phyloP scores from a whole-genome alignment of 1,140 invertebrate genomes.

The Littorina saxatilis region DNA sequence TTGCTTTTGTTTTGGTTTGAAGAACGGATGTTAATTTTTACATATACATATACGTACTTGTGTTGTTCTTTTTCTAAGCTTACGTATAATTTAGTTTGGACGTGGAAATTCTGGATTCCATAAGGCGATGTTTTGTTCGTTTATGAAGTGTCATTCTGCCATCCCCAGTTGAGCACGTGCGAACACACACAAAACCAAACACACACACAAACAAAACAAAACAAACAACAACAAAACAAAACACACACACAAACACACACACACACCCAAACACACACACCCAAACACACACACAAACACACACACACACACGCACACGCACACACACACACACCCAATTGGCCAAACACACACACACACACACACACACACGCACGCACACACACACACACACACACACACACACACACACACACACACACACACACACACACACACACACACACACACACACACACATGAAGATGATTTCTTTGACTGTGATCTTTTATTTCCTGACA shows the following conservation, averaged over 20 bases:
- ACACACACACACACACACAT: not conserved
- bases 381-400: slow-evolving; percentile 21
- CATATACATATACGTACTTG: too few relatives aligned
- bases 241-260: slow-evolving; percentile 25
- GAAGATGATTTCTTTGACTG: not conserved
- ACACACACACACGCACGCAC: not conserved
- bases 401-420: slow-evolving; percentile 23
- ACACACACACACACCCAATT: too few relatives aligned
- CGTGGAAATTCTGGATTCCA: too few relatives aligned
- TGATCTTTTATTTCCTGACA: slow-evolving; percentile 42
- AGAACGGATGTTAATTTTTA: too few relatives aligned
- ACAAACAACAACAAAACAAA: not conserved
- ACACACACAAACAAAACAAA: not conserved
- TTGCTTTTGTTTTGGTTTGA: too few relatives aligned
- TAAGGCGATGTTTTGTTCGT: too few relatives aligned
- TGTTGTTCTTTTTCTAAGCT: too few relatives aligned
- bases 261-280: not conserved
- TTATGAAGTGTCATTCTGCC: too few relatives aligned
- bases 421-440: slow-evolving; percentile 23
- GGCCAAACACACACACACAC: not conserved
- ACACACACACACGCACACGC: slow-evolving; percentile 8
- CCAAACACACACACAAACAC: not conserved
- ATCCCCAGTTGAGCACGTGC: too few relatives aligned
- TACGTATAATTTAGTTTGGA: too few relatives aligned
- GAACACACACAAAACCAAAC: too few relatives aligned